Evolutionary conservation across 2,797 vertebrate genomes (phyloP).

Genomic region (Melanogrammus aeglefinus): DNA sequence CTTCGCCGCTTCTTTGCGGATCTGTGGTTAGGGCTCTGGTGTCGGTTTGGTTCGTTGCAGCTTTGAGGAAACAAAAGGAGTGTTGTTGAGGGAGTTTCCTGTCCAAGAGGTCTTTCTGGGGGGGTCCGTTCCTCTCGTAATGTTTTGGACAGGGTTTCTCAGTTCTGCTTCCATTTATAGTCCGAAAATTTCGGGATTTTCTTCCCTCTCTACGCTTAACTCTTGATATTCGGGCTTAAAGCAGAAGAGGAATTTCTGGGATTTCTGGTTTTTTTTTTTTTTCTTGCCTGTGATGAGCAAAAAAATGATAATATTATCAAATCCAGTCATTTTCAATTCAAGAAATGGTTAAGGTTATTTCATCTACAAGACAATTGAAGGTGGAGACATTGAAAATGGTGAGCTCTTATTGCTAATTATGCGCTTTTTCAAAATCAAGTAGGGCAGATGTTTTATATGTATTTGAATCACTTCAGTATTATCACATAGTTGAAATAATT

Average conservation of each 20-base stretch:
- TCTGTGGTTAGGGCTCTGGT: not conserved
- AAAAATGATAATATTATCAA: not conserved
- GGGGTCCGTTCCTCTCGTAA: not conserved
- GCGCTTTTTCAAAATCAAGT: not conserved
- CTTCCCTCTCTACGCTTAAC: conserved; percentile 52
- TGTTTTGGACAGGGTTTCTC: not conserved
- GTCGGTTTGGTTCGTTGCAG: not conserved
- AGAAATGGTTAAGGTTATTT: not conserved
- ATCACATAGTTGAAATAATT: not conserved
- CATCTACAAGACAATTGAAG: not conserved
- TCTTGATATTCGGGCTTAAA: conserved; percentile 29
- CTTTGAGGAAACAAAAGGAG: not conserved
- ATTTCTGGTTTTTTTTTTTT: too few relatives aligned
- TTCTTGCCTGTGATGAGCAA: conserved; percentile 35
- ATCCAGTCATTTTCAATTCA: not conserved
- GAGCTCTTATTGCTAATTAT: not conserved
- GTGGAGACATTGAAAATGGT: not conserved
- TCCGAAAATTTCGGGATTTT: conserved; percentile 55
- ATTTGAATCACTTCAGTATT: not conserved
- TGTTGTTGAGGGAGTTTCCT: conserved; percentile 15
- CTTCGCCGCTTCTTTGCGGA: not conserved
- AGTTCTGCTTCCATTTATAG: conserved; percentile 31
- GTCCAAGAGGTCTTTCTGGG: not conserved
- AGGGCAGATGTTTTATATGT: not conserved
- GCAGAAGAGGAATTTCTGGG: not conserved